phyloP scores from a whole-genome alignment of 1,140 invertebrate species.

The Penaeus japonicus region DNA sequence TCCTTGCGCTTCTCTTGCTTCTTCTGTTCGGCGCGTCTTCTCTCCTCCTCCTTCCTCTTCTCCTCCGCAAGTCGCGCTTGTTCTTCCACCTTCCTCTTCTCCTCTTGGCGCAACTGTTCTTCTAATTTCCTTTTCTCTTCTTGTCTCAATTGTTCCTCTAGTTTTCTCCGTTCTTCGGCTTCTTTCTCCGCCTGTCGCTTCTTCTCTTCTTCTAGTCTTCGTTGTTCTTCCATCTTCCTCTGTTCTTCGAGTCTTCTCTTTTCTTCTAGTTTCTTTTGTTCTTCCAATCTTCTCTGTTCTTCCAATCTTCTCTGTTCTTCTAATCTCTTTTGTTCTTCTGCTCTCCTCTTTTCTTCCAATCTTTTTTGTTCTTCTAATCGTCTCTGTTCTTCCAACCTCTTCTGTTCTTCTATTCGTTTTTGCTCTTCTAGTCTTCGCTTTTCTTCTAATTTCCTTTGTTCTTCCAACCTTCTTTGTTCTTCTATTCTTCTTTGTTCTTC shows the following conservation, averaged over 20 bases:
- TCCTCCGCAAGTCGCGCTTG: background rate
- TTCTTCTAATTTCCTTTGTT: background rate
- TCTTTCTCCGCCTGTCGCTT: too few species aligned
- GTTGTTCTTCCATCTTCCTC: too few species aligned
- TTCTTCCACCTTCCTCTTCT: slow-evolving; percentile 19
- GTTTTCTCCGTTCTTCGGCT: too few species aligned
- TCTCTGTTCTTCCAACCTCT: background rate
- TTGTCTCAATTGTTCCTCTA: background rate
- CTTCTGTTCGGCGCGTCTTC: background rate
- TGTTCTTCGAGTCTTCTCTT: too few species aligned
- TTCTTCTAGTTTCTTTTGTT: too few species aligned
- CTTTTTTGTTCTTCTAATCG: slow-evolving; percentile 11
- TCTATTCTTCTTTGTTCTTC: background rate
- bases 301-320: background rate
- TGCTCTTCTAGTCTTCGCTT: background rate
- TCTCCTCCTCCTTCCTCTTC: slow-evolving; percentile 10
- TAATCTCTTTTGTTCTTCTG: background rate
- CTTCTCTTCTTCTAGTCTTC: too few species aligned
- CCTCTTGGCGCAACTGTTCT: slow-evolving; percentile 9
- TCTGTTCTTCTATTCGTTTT: slow-evolving; percentile 1
- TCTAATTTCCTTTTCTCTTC: background rate
- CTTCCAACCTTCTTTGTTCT: background rate
- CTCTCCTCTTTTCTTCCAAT: slow-evolving; percentile 9
- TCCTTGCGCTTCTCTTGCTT: background rate
- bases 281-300: too few species aligned